Evolutionary conservation across 1,140 invertebrate species (phyloP), one percentile per base, ranked within the genome.

Genomic region (Lerema accius): DNA sequence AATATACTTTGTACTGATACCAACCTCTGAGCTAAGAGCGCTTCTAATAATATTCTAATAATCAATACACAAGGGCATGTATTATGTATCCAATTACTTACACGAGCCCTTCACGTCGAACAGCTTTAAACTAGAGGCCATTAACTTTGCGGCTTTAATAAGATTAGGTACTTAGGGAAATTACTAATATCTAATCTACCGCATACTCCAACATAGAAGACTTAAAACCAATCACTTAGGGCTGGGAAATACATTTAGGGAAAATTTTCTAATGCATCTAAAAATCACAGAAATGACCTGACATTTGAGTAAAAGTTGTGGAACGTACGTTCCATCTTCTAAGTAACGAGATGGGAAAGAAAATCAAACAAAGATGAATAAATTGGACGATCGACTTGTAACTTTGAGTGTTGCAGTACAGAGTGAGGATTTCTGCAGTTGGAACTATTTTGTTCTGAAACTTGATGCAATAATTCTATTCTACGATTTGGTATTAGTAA

Each of bases 331-430:
- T 48, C 55, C 28, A 59, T 48, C 28, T 37, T 42, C 26, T 59
- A 59, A 59, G 40, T 46, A 59, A 48, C 43, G 55, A 48, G 11
- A 59, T 10, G 55, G n/a, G 11, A 51, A 62, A 45, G 60, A 53
- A 63, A 63, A 63, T 63, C 48, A 45, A 23, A 23, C 37, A 59
- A 59, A 59, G 42, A 59, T 59, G 55, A 46, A 59, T 59, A 59
- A 59, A 59, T 59, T 58, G 55, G 15, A 46, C 26, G 14, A 46
- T 43, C 55, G 26, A 46, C 55, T 59, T 59, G 55, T n/a, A 37
- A 59, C 42, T 59, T 59, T 19, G 42, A 46, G 55, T 45, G 53
- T 59, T 59, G 35, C 55, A 59, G 5, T 23, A 23, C n/a, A n/a
- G n/a, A n/a, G n/a, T n/a, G n/a, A n/a, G n/a, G n/a, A n/a, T n/a